Conservation (phyloP, 1,140 invertebrate species). For the Rhagoletis zephyria region DNA sequence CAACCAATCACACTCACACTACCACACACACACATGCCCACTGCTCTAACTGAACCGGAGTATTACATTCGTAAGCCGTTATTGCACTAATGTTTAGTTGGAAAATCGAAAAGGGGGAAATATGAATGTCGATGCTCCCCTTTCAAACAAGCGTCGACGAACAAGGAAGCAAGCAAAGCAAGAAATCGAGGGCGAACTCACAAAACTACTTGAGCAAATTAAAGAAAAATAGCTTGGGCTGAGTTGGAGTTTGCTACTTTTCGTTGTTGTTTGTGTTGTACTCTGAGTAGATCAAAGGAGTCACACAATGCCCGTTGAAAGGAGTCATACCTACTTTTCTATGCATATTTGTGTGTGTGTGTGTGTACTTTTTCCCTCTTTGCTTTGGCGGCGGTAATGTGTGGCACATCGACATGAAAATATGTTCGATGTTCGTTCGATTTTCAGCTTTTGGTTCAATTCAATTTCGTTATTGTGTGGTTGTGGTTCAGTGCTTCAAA, state of each 20-base stretch:
- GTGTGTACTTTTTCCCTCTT: too few species aligned
- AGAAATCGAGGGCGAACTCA: not conserved
- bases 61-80: not conserved
- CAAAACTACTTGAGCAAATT: constrained; percentile 51
- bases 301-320: not conserved
- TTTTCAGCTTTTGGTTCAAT: not conserved
- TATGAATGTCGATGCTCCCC: not conserved
- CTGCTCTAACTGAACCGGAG: not conserved
- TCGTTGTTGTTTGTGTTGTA: not conserved
- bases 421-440: constrained; percentile 51
- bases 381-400: not conserved
- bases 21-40: not conserved
- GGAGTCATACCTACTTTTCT: not conserved
- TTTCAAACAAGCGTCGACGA: not conserved
- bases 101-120: not conserved
- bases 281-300: not conserved
- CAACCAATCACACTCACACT: not conserved
- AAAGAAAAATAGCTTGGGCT: constrained; percentile 46
- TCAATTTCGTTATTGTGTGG: constrained; percentile 37
- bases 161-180: too few species aligned
- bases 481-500: constrained; percentile 24
- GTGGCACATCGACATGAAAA: constrained; percentile 23
- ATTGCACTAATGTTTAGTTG: not conserved
- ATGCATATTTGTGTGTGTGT: not conserved
- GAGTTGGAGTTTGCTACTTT: not conserved